Evolutionary conservation across 2,797 vertebrate genomes (phyloP).

Genomic region (Dendrocincla tyrannina): DNA sequence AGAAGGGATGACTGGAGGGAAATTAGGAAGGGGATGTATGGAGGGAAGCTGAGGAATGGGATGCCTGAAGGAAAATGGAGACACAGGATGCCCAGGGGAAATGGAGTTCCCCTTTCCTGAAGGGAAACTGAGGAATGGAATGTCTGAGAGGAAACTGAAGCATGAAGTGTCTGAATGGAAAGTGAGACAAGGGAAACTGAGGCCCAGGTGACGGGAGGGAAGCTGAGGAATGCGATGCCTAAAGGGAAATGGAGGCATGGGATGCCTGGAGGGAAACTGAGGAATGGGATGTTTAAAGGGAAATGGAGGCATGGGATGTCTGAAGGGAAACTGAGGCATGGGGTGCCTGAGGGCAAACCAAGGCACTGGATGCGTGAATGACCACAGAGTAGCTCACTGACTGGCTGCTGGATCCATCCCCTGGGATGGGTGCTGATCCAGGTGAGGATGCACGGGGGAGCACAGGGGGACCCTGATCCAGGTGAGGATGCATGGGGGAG

Average conservation of each 20-base stretch:
- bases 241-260: not conserved
- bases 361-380: not conserved
- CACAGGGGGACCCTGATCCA: too few species aligned
- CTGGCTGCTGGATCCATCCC: not conserved
- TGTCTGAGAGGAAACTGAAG: too few species aligned
- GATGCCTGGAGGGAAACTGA: not conserved
- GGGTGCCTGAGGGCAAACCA: not conserved
- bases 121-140: not conserved
- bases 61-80: too few species aligned
- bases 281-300: fast-evolving
- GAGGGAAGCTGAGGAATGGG: not conserved
- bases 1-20: not conserved
- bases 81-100: too few species aligned
- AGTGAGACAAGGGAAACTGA: not conserved
- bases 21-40: not conserved
- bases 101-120: not conserved
- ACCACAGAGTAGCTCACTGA: not conserved
- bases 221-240: not conserved
- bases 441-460: too few species aligned
- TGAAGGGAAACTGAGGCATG: not conserved
- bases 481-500: too few species aligned
- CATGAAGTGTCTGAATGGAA: not conserved
- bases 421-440: fast-evolving
- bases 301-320: fast-evolving
- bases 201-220: not conserved